These are phyloP conservation scores for Xestoiulus laeticollis DNA, from an alignment of 2,888 invertebrate genomes.

Conservation along the genomic window DNA sequence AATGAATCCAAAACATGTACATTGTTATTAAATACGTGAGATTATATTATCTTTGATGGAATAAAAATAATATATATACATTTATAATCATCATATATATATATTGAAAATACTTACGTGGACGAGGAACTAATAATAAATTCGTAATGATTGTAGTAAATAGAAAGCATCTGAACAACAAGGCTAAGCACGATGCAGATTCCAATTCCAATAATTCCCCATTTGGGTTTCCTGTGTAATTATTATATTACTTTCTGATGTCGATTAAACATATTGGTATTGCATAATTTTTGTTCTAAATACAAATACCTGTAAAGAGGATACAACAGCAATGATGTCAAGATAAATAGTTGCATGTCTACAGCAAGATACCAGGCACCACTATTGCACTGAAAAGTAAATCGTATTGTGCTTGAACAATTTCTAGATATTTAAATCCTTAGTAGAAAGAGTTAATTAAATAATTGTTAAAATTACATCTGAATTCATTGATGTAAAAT, in stretches of 20 bases:
- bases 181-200: background rate
- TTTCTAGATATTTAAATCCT: too few relatives aligned
- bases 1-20: too few relatives aligned
- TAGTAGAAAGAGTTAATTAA: too few relatives aligned
- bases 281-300: background rate
- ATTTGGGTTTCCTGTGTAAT: background rate
- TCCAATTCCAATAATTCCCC: background rate
- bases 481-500: too few relatives aligned
- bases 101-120: background rate
- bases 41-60: background rate
- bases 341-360: background rate
- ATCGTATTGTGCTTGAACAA: background rate
- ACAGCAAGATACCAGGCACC: conserved; percentile 39
- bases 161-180: background rate
- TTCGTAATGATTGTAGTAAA: background rate
- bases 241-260: background rate
- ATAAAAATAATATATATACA: too few relatives aligned
- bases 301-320: background rate
- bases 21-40: too few relatives aligned
- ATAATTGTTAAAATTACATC: too few relatives aligned
- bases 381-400: background rate
- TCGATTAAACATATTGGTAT: background rate
- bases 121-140: background rate
- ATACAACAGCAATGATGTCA: background rate
- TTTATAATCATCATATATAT: too few relatives aligned